Base-by-base conservation (phyloP, 2,888 invertebrate species). In the Papilio protenor region DNA sequence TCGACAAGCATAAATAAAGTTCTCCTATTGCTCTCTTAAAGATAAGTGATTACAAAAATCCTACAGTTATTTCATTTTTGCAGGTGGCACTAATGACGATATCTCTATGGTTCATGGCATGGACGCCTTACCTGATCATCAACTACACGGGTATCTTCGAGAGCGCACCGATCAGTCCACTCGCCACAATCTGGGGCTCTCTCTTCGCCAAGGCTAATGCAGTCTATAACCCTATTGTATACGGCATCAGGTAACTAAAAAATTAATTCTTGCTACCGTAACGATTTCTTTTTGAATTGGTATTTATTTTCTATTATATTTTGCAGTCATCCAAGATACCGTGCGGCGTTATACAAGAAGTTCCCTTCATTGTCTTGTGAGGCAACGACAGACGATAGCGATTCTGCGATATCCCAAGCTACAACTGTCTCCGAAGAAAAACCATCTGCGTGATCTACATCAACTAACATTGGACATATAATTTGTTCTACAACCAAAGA, bases 151-250 rank as follows among this genome's bases (percentile, higher is more conserved):
- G 97, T 16, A 95, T 97, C 76, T 97, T 97, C 86, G 96, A 96
- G 81, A 94, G 95, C 70, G 92, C 94, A 45, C 95, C 95, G 73
- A 95, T 97, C 79, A 96, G 95, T 79, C 97, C 97, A 12, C 90
- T 97, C 82, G 96, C 96, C 82, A 97, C 97, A 77, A 97, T 97
- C 87, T 97, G 97, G 96, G 96, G 97, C 73, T 97, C 97, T 52
- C 95, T 97, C 81, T 97, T 98, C 87, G 97, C 97, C 81, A 98
- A 98, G 91, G 96, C 97, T 64, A 97, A 97, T 82, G 97, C 97
- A 80, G 96, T 96, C 77, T 97, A 97, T 93, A 97, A 97, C 90
- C 97, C 97, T 3, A 97, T 97, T 84, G 97, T 97, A 76, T 97
- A 97, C 86, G 97, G 97, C 82, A 97, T 97, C 88, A 97, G 97